Evolutionary conservation across 2,797 vertebrate genomes (phyloP).

Genomic region (Serranus cabrilla): DNA sequence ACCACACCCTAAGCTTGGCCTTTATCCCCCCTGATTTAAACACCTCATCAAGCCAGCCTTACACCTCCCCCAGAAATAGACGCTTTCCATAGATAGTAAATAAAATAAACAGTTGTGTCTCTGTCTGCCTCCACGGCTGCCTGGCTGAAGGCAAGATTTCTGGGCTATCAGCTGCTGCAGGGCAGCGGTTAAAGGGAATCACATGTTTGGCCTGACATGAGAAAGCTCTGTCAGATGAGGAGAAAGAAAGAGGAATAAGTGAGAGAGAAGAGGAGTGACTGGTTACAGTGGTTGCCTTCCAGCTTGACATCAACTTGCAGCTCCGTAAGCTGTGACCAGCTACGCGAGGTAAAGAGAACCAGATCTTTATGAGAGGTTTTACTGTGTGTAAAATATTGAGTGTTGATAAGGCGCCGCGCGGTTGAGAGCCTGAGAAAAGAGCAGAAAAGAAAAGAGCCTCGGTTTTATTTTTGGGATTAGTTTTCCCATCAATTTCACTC

Average conservation of each 20-base stretch:
- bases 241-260: slow-evolving; percentile 46
- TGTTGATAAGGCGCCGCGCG: slow-evolving; percentile 63
- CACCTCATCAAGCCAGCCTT: slow-evolving; percentile 77
- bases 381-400: slow-evolving; percentile 69
- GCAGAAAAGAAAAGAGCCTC: slow-evolving; percentile 26
- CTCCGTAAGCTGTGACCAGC: slow-evolving; percentile 25
- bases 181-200: slow-evolving; percentile 72
- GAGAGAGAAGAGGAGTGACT: slow-evolving; percentile 50
- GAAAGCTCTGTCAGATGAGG: slow-evolving; percentile 70
- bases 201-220: slow-evolving; percentile 82
- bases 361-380: slow-evolving; percentile 69
- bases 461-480: slow-evolving; percentile 56
- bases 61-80: slow-evolving; percentile 70
- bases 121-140: slow-evolving; percentile 39
- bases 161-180: slow-evolving; percentile 72
- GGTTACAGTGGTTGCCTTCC: slow-evolving; percentile 66
- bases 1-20: slow-evolving; percentile 14
- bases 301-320: slow-evolving; percentile 36
- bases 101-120: slow-evolving; percentile 65
- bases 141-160: slow-evolving; percentile 39
- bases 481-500: slow-evolving; percentile 68
- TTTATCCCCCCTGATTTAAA: slow-evolving; percentile 63
- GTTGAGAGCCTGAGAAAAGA: slow-evolving; percentile 38
- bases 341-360: slow-evolving; percentile 62
- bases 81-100: slow-evolving; percentile 71